phyloP scores from a whole-genome alignment of 2,888 invertebrate genomes.

The Molorchus minor region DNA sequence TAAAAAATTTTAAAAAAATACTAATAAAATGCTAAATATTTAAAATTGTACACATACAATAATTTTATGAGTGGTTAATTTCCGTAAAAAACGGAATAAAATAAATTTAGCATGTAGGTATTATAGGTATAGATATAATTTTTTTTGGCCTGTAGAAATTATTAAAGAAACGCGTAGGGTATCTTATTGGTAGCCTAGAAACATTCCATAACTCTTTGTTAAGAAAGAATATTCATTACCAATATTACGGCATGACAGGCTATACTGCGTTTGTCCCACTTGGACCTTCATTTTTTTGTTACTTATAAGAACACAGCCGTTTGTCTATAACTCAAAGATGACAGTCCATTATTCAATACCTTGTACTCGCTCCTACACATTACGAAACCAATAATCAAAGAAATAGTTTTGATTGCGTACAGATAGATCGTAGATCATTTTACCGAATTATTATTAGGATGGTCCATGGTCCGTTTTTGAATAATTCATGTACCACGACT shows the following conservation, averaged over 20 bases:
- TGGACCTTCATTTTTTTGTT: background rate
- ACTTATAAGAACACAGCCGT: conserved; percentile 39
- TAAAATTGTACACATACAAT: no score
- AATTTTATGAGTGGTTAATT: no score
- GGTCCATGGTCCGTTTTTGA: conserved; percentile 17
- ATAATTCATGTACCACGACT: conserved; percentile 17
- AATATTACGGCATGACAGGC: background rate
- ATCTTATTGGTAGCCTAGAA: background rate
- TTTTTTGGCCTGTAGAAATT: no score
- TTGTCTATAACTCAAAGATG: conserved; percentile 60
- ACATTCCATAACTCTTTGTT: background rate
- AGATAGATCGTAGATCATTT: conserved; percentile 44
- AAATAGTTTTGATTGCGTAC: conserved; percentile 48
- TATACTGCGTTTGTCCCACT: conserved; percentile 5
- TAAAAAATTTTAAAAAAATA: no score
- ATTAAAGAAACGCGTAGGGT: background rate
- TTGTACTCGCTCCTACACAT: conserved; percentile 58
- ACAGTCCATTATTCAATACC: conserved; percentile 60
- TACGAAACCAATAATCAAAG: conserved; percentile 48
- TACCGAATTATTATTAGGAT: conserved; percentile 42
- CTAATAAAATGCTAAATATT: no score
- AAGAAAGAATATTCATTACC: conserved; percentile 6
- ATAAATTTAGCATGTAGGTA: no score
- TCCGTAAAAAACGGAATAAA: no score
- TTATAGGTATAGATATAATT: no score